These are phyloP conservation scores for Phalacrocorax aristotelis DNA, from an alignment of 2,113 vertebrate species.

Conservation along the genomic window DNA sequence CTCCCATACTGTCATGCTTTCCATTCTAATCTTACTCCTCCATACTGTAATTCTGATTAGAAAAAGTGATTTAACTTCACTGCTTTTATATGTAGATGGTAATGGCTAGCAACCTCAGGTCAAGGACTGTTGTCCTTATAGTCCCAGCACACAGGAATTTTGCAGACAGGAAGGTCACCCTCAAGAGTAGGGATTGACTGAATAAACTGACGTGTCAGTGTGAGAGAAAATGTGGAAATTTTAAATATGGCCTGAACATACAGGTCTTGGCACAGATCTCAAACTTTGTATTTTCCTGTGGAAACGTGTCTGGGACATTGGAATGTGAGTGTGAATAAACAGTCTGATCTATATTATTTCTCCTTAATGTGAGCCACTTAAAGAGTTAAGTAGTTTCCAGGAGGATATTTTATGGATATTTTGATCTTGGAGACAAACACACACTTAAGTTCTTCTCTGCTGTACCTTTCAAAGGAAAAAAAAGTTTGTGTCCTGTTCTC, in stretches of 20 bases:
- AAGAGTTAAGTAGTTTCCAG: background rate
- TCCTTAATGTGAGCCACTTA: background rate
- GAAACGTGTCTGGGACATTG: background rate
- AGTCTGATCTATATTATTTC: background rate
- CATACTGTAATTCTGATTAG: background rate
- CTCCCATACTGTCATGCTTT: accelerated
- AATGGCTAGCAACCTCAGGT: too few species aligned
- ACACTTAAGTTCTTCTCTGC: background rate
- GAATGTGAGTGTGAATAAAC: background rate
- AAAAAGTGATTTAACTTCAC: background rate
- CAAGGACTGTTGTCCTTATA: background rate
- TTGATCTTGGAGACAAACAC: background rate
- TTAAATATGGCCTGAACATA: background rate
- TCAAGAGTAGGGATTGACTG: accelerated
- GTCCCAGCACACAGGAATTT: background rate
- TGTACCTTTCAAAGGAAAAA: background rate
- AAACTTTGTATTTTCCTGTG: background rate
- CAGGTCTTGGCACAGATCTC: background rate
- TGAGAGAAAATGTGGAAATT: background rate
- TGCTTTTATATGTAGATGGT: accelerated
- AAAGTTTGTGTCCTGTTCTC: background rate
- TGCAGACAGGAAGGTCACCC: background rate
- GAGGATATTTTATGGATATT: background rate
- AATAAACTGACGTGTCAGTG: background rate
- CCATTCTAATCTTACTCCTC: background rate